Conservation (phyloP, 2,888 invertebrate species). For the Lysandra bellargus region DNA sequence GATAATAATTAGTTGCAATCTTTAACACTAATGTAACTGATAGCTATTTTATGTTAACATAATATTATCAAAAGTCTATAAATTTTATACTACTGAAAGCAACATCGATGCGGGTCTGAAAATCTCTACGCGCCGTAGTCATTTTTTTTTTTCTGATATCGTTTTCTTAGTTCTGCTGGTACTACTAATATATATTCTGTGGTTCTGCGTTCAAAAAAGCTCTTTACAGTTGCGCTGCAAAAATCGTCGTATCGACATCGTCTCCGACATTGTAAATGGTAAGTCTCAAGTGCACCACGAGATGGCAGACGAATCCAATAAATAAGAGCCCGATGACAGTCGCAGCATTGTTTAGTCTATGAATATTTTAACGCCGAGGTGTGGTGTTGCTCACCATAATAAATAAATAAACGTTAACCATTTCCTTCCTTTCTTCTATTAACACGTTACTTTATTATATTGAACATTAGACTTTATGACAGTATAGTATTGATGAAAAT, state of each 20-base stretch:
- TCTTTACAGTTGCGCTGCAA: not conserved
- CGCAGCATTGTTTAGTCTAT: slow-evolving; percentile 36
- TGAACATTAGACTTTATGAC: not conserved
- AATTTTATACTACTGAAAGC: no score
- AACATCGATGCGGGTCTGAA: not conserved
- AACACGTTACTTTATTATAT: not conserved
- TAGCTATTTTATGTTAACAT: no score
- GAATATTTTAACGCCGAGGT: slow-evolving; percentile 31
- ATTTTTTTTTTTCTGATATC: not conserved
- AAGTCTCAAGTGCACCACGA: slow-evolving; percentile 36
- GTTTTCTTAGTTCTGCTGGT: not conserved
- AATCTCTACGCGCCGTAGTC: not conserved
- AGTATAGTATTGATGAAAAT: slow-evolving; percentile 1
- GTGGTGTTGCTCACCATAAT: slow-evolving; percentile 23
- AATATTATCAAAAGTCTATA: no score
- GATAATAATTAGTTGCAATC: no score
- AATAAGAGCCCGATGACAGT: slow-evolving; percentile 43
- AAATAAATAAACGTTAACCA: slow-evolving; percentile 26
- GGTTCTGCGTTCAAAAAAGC: not conserved
- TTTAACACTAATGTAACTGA: no score
- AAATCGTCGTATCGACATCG: not conserved
- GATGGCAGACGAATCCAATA: slow-evolving; percentile 45
- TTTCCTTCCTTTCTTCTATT: slow-evolving; percentile 25
- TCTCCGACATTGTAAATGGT: not conserved
- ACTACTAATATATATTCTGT: no score